phyloP scores from a whole-genome alignment of 1,140 invertebrate genomes.

The Macrobrachium rosenbergii region DNA sequence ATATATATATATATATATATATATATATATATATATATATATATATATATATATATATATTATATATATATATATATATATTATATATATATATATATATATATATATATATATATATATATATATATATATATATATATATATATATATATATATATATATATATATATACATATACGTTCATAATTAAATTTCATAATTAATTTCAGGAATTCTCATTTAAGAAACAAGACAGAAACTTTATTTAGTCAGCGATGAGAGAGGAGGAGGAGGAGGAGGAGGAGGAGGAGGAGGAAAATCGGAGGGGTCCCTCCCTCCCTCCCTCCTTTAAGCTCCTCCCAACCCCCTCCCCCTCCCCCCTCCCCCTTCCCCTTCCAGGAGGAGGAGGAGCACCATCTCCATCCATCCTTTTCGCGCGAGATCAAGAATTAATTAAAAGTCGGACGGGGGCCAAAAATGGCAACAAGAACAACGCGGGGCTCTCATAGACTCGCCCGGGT shows the following conservation, averaged over 20 bases:
- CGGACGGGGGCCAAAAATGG: no score
- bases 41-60: neutral
- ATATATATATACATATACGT: conserved; percentile 4
- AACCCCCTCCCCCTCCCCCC: neutral
- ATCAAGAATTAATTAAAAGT: neutral
- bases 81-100: neutral
- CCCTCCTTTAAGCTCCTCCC: no score
- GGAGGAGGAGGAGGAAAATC: no score
- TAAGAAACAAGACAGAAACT: neutral
- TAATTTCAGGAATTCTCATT: neutral
- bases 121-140: conserved; percentile 17
- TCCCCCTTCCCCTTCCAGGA: neutral
- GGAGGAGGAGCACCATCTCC: no score
- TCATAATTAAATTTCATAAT: neutral
- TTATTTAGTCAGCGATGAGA: neutral
- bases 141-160: conserved; percentile 21
- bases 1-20: neutral
- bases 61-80: neutral
- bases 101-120: neutral
- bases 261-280: neutral
- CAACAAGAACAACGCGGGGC: no score
- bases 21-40: neutral
- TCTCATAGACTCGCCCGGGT: no score
- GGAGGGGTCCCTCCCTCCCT: neutral
- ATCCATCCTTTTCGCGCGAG: neutral